Percentiles rank a stretch among this genome's conserved stretches.
Evolutionary conservation across 2,797 vertebrate species (phyloP).

Genomic region (Catostomus latipinnis): DNA sequence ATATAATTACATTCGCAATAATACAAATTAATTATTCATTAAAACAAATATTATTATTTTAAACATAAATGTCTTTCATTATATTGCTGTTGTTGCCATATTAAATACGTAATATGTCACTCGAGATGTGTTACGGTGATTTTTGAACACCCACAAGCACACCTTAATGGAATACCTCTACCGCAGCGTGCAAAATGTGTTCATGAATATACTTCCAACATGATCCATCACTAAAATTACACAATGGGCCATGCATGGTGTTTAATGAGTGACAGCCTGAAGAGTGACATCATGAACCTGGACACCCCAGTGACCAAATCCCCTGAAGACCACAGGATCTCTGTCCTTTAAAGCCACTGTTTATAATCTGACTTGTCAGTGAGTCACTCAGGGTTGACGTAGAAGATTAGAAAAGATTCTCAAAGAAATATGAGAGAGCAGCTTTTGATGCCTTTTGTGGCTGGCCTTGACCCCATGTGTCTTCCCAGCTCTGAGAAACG

Average conservation of each 20-base stretch:
- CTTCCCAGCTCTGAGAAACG: constrained; percentile 79
- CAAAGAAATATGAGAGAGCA: constrained; percentile 76
- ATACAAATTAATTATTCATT: too few relatives aligned
- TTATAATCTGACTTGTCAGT: constrained; percentile 74
- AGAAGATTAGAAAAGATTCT: constrained; percentile 71
- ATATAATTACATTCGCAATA: too few relatives aligned
- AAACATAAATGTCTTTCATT: background rate
- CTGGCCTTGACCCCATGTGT: constrained; percentile 83
- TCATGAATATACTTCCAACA: constrained; percentile 2
- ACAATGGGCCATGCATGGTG: background rate
- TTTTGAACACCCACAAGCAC: background rate
- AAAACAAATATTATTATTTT: background rate
- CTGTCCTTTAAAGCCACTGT: constrained; percentile 67
- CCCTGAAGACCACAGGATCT: constrained; percentile 60
- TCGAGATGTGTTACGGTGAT: too few relatives aligned
- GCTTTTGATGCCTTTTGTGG: constrained; percentile 83
- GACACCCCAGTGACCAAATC: constrained; percentile 42
- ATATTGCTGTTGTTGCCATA: background rate
- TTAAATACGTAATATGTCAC: background rate
- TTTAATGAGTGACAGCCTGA: constrained; percentile 33
- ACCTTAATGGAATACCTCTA: background rate
- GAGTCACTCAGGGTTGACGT: constrained; percentile 71
- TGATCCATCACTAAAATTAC: constrained; percentile 17
- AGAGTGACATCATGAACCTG: constrained; percentile 48
- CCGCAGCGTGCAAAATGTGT: background rate